Percentiles rank a stretch among this genome's conserved stretches.
Evolutionary conservation across 2,113 vertebrate genomes (phyloP).

Genomic region (Holacanthus passer): DNA sequence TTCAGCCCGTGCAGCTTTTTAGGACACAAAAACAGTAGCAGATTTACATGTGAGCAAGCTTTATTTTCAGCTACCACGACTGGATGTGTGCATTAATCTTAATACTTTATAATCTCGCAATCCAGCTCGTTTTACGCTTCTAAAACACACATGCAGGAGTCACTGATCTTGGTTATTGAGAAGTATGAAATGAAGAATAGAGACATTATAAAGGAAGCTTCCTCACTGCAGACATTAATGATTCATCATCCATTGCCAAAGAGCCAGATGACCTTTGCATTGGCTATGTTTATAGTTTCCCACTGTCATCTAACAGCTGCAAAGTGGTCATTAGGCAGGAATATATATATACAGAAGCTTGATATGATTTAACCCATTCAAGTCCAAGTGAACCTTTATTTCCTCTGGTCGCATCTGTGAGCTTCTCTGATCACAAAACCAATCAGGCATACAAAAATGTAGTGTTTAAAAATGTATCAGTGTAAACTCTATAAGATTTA

Average conservation of each 20-base stretch:
- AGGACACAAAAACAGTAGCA: background rate
- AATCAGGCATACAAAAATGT: background rate
- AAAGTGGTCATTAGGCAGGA: constrained; percentile 29
- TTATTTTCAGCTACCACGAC: background rate
- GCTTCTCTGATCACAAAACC: background rate
- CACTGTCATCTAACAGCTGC: constrained; percentile 30
- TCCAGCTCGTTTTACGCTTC: background rate
- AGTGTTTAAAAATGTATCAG: too few species aligned
- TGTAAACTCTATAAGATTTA: too few species aligned
- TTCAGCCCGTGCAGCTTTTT: background rate
- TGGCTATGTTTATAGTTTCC: constrained; percentile 38
- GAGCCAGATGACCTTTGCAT: constrained; percentile 39
- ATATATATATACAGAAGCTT: constrained; percentile 11
- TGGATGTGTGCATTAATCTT: background rate
- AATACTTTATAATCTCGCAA: background rate
- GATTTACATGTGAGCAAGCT: background rate
- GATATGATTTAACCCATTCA: constrained; percentile 6
- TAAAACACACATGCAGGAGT: background rate
- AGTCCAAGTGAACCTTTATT: background rate
- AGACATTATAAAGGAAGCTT: constrained; percentile 9
- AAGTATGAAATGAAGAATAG: background rate
- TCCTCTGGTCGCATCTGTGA: too few species aligned
- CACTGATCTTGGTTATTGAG: background rate
- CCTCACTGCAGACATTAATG: constrained; percentile 23
- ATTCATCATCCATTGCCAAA: constrained; percentile 40